A percentile compares a stretch with the other conserved stretches of the same genome.
Evolutionary conservation across 2,888 invertebrate species (phyloP).

Genomic region (Drosophila tripunctata): DNA sequence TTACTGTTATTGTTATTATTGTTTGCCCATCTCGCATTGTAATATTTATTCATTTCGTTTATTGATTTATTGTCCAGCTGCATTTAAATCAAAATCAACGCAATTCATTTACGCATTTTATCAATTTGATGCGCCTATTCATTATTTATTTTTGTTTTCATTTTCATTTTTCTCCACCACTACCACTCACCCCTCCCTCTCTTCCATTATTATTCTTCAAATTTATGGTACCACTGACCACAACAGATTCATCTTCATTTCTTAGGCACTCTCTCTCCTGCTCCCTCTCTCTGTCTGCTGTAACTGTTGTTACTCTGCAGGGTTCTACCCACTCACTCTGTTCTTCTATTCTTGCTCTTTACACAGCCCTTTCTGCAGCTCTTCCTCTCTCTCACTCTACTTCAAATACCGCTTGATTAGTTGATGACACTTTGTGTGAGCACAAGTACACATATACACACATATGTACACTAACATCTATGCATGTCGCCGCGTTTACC

Average conservation of each 20-base stretch:
- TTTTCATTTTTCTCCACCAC: neutral
- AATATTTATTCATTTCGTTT: slow-evolving; percentile 70
- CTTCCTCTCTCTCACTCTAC: neutral
- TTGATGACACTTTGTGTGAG: slow-evolving; percentile 70
- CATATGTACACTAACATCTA: slow-evolving; percentile 5
- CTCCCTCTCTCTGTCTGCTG: slow-evolving; percentile 6
- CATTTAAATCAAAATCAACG: slow-evolving; percentile 73
- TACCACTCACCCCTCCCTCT: neutral
- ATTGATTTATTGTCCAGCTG: slow-evolving; percentile 68
- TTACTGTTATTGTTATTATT: slow-evolving; percentile 4
- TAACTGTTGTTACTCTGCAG: neutral
- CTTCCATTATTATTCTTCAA: slow-evolving; percentile 3
- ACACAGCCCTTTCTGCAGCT: neutral
- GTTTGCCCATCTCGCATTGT: slow-evolving; percentile 48
- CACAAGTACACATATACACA: slow-evolving; percentile 17
- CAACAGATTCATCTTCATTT: slow-evolving; percentile 78
- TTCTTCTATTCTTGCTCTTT: neutral
- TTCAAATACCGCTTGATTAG: slow-evolving; percentile 72
- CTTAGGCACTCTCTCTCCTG: slow-evolving; percentile 18
- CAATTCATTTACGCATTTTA: slow-evolving; percentile 62
- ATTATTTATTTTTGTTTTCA: slow-evolving; percentile 64
- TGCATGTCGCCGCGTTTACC: slow-evolving; percentile 11
- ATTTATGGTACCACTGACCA: slow-evolving; percentile 70
- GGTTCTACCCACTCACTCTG: neutral
- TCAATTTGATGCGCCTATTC: slow-evolving; percentile 76